Percentiles rank a stretch among this genome's conserved stretches.
These are phyloP conservation scores for Epirrita christyi DNA, from an alignment of 2,888 invertebrate species.

Conservation along the genomic window DNA sequence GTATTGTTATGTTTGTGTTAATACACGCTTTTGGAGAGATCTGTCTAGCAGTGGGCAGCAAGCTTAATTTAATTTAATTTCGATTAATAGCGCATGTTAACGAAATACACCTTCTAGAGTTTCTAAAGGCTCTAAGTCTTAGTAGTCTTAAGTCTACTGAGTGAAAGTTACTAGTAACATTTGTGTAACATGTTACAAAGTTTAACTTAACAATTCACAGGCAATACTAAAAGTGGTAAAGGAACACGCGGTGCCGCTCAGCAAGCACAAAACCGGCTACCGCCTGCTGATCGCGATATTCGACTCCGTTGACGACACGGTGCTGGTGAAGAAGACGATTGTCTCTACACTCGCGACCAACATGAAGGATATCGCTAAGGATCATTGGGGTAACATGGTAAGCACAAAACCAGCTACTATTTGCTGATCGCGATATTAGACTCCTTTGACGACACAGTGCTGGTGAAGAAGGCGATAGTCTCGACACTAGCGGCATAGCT, in stretches of 20 bases:
- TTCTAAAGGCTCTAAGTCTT: too few relatives aligned
- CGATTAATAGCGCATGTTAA: too few relatives aligned
- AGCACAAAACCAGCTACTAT: conserved; percentile 94
- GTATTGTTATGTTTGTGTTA: too few relatives aligned
- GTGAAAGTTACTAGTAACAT: too few relatives aligned
- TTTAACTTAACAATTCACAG: conserved; percentile 60
- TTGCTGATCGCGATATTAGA: conserved; percentile 94
- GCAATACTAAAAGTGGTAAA: conserved; percentile 95
- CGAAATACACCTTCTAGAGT: too few relatives aligned
- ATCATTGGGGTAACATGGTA: conserved; percentile 94
- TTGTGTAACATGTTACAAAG: too few relatives aligned
- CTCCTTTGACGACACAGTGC: conserved; percentile 95
- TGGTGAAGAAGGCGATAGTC: conserved; percentile 92
- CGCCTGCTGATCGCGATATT: conserved; percentile 92
- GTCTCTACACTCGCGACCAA: conserved; percentile 88
- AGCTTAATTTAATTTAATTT: too few relatives aligned
- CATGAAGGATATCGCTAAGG: conserved; percentile 87
- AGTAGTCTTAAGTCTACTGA: too few relatives aligned
- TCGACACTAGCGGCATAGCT: conserved; percentile 89
- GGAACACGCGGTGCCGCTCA: conserved; percentile 91
- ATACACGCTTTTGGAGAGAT: too few relatives aligned
- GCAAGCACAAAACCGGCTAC: conserved; percentile 95
- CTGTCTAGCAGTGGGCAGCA: too few relatives aligned
- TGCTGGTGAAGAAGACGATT: conserved; percentile 93
- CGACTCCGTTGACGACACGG: conserved; percentile 96